These are phyloP conservation scores for Aegithalos caudatus DNA, from an alignment of 2,113 vertebrate species.

Conservation along the genomic window DNA sequence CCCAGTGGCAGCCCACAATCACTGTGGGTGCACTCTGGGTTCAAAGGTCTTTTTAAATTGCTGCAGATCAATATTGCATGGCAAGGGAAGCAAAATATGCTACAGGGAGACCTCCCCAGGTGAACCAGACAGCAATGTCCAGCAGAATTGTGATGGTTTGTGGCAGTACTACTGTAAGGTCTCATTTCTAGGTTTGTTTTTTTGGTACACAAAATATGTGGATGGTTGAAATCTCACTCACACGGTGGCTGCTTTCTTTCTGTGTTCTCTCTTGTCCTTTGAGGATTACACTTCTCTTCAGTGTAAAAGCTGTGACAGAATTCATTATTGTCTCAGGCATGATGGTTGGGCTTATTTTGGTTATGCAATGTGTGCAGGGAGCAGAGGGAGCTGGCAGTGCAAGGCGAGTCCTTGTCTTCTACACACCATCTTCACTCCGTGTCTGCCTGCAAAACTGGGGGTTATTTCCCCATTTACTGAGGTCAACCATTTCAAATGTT, in stretches of 20 bases:
- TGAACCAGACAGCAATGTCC: neutral
- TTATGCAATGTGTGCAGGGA: neutral
- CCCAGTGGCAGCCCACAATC: neutral
- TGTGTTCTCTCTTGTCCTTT: neutral
- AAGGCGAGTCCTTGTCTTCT: neutral
- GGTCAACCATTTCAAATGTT: neutral
- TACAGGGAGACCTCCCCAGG: neutral
- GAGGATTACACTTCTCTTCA: neutral
- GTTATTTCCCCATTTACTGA: neutral
- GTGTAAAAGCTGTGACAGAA: constrained; percentile 20
- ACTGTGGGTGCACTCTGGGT: neutral
- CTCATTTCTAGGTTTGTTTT: neutral
- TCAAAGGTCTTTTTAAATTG: neutral
- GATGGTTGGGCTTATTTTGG: constrained; percentile 14
- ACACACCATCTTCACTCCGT: accelerated
- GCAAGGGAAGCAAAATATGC: neutral
- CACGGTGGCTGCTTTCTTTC: neutral
- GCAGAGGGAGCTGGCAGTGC: neutral
- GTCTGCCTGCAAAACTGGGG: neutral
- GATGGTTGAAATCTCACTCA: neutral
- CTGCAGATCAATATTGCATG: neutral
- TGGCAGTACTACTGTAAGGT: neutral
- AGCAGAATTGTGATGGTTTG: neutral
- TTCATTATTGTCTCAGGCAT: constrained; percentile 12
- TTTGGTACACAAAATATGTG: neutral